Percentiles rank a stretch among this genome's conserved stretches.
Conservation (phyloP, 2,888 invertebrate genomes). For the Pantelozetes paolii region DNA sequence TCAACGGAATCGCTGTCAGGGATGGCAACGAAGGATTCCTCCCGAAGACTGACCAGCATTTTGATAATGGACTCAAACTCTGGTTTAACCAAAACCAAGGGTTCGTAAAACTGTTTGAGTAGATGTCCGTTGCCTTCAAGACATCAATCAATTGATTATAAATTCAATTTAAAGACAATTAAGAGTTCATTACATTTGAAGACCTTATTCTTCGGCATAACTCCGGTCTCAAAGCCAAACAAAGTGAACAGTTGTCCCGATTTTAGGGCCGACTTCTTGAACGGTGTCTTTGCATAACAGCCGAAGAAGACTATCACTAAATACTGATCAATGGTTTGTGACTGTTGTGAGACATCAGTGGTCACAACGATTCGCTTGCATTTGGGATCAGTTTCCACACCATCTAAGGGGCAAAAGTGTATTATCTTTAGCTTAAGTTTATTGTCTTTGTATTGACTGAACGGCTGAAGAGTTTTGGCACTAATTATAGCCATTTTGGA, state of each 20-base stretch:
- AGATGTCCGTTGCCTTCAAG: background rate
- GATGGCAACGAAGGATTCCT: background rate
- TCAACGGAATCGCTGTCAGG: constrained; percentile 5
- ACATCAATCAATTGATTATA: background rate
- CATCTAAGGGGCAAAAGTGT: constrained; percentile 13
- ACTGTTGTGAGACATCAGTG: background rate
- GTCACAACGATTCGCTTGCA: constrained; percentile 10
- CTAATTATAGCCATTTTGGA: constrained; percentile 9
- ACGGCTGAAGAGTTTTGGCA: background rate
- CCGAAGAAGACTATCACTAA: constrained; percentile 21
- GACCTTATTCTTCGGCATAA: constrained; percentile 19
- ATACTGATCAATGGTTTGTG: background rate
- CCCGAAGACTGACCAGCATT: constrained; percentile 32
- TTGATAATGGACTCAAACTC: constrained; percentile 16
- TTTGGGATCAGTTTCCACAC: background rate
- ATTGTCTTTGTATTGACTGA: background rate
- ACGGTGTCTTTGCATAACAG: constrained; percentile 18
- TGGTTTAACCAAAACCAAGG: constrained; percentile 7
- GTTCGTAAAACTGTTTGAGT: background rate
- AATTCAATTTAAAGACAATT: background rate
- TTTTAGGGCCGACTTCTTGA: constrained; percentile 30
- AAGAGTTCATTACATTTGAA: constrained; percentile 15
- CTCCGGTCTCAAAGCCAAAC: background rate
- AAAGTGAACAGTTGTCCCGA: constrained; percentile 8
- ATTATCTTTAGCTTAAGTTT: constrained; percentile 25